Conservation (phyloP, 1,140 invertebrate genomes). For the Hestina assimilis region DNA sequence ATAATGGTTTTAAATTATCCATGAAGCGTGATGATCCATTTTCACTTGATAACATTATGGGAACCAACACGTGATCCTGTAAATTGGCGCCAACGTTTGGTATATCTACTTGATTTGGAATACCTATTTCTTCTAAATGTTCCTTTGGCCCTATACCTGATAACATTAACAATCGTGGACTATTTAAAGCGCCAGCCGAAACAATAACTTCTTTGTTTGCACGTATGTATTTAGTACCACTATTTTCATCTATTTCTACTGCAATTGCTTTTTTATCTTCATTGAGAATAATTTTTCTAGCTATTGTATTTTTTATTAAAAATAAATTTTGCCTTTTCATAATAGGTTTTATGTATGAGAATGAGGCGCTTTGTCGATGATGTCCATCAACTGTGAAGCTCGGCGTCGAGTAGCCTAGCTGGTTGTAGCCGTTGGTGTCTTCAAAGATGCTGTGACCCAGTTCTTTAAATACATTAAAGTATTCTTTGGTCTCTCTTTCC, state of each 20-base stretch:
- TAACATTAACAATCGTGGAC: conserved; percentile 72
- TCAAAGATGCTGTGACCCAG: conserved; percentile 88
- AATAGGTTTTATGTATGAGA: conserved; percentile 88
- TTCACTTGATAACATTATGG: conserved; percentile 80
- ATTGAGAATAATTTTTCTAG: conserved; percentile 83
- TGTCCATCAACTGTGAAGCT: conserved; percentile 90
- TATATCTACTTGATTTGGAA: conserved; percentile 75
- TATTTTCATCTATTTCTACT: conserved; percentile 59
- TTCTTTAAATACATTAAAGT: conserved; percentile 86
- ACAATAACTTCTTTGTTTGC: conserved; percentile 76
- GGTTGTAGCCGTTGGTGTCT: conserved; percentile 88
- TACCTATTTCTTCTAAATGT: conserved; percentile 56
- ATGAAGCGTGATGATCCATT: conserved; percentile 8
- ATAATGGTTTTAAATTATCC: conserved; percentile 27
- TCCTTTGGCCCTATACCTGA: conserved; percentile 67
- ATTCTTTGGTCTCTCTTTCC: conserved; percentile 80
- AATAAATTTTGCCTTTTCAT: conserved; percentile 86
- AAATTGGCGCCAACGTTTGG: conserved; percentile 84
- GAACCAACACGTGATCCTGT: conserved; percentile 85
- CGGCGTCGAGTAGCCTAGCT: conserved; percentile 89
- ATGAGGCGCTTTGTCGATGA: conserved; percentile 89
- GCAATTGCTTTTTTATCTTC: conserved; percentile 72
- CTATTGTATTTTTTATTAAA: conserved; percentile 85
- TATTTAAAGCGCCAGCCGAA: conserved; percentile 76
- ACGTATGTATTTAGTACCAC: conserved; percentile 35